Evolutionary conservation across 2,888 invertebrate genomes (phyloP), one percentile per base, ranked within the genome.

Genomic region (Leucophenga maculata): DNA sequence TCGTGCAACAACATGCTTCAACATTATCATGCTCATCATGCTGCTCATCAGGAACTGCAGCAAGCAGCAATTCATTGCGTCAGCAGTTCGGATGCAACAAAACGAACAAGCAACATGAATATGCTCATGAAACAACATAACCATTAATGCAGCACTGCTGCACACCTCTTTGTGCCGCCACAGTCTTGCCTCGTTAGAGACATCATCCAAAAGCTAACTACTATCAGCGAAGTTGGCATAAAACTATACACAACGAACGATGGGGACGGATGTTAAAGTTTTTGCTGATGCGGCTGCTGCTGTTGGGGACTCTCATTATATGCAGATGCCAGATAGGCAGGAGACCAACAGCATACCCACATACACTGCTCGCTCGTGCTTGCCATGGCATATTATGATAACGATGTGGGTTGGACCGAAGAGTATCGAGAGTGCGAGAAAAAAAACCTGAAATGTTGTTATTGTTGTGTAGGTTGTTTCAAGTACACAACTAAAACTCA

Each of bases 351-450:
- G 39, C 4, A 39, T 8, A 39, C 39, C 39, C 39, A 39, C 39
- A 39, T 39, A 1, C 39, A 26, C 26, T 26, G 26, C 11, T 39
- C 39, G 39, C 39, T 39, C 39, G 39, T 54, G 67, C 65, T 20
- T 65, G 67, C 32, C 72, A 69, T 72, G 71, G 76, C 79, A 80
- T 78, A 78, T 80, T 77, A 78, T 79, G 77, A 80, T 80, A 80
- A 80, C 80, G 77, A 80, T 78, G 78, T 80, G 79, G 80, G 80
- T 75, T 80, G 80, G 79, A 74, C 78, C 18, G 39, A 1, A 39
- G 55, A 74, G 69, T 68, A 69, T 64, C 71, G 22, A 52, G 50
- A n/a, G 44, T 46, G 62, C 46, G 46, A 26, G 46, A 20, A 48
- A 14, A 52, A n/a, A 31, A 22, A 57, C 31, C 44, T 39, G 46